Percentiles rank a stretch among this genome's conserved stretches.
Evolutionary conservation across 1,140 invertebrate genomes (phyloP).

Genomic region (Belonocnema kinseyi): DNA sequence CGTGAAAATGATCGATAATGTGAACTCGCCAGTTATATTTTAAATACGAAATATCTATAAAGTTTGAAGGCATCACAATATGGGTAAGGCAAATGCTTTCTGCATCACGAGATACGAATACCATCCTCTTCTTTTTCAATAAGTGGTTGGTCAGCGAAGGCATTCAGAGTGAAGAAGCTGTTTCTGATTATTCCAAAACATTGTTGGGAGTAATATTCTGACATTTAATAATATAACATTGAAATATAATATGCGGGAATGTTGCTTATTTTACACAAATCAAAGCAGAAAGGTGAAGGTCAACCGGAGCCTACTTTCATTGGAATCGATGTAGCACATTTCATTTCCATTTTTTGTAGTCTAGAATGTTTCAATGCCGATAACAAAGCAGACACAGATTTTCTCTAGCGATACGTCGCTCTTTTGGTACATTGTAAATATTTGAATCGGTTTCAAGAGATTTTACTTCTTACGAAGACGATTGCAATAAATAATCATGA

Average conservation of each 20-base stretch:
- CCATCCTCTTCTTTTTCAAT: too few relatives aligned
- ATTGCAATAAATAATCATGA: not conserved
- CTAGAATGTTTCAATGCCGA: not conserved
- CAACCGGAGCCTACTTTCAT: not conserved
- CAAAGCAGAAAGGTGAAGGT: not conserved
- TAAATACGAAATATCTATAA: not conserved
- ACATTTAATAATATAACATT: not conserved
- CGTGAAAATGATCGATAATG: not conserved
- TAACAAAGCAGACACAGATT: not conserved
- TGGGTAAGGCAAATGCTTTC: not conserved
- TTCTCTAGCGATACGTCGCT: not conserved
- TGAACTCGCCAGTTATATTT: not conserved
- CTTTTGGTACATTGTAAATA: not conserved
- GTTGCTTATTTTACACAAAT: not conserved
- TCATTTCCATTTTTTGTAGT: not conserved
- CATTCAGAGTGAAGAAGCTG: too few relatives aligned
- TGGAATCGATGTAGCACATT: not conserved
- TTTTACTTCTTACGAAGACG: not conserved
- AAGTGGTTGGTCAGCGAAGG: too few relatives aligned
- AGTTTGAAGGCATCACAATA: not conserved
- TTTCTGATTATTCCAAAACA: too few relatives aligned
- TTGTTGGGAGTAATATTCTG: not conserved
- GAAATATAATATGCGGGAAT: not conserved
- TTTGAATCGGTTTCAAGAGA: not conserved
- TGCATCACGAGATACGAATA: not conserved